Evolutionary conservation across 2,797 vertebrate species (phyloP).

Genomic region (Sebastes hubbsi): DNA sequence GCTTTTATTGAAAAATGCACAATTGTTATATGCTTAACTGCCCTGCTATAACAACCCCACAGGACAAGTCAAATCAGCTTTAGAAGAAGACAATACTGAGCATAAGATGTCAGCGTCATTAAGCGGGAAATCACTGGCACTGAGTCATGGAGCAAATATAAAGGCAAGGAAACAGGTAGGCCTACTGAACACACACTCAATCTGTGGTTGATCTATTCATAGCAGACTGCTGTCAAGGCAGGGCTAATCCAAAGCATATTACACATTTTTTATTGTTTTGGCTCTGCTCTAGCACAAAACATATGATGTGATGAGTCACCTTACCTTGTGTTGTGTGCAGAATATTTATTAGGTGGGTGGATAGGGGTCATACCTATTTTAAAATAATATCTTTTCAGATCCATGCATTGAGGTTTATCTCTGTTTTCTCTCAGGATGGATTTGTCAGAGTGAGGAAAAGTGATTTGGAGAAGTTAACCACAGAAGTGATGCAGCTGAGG

Average conservation of each 20-base stretch:
- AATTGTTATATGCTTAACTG: no score
- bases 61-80: neutral
- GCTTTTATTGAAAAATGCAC: no score
- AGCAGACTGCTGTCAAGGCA: neutral
- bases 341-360: neutral
- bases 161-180: no score
- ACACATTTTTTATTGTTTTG: neutral
- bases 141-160: no score
- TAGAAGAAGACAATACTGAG: neutral
- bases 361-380: neutral
- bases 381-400: neutral
- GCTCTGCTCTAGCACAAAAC: neutral
- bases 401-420: neutral
- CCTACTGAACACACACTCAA: neutral
- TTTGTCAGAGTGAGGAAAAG: slow-evolving; percentile 87
- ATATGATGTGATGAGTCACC: neutral
- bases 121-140: neutral
- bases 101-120: neutral
- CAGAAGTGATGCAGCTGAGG: slow-evolving; percentile 93
- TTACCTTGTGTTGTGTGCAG: neutral
- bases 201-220: neutral
- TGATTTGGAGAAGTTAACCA: slow-evolving; percentile 90
- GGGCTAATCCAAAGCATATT: neutral
- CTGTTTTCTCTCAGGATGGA: slow-evolving; percentile 61
- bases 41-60: neutral